phyloP scores from a whole-genome alignment of 2,797 vertebrate genomes.

The Psittacula echo region DNA sequence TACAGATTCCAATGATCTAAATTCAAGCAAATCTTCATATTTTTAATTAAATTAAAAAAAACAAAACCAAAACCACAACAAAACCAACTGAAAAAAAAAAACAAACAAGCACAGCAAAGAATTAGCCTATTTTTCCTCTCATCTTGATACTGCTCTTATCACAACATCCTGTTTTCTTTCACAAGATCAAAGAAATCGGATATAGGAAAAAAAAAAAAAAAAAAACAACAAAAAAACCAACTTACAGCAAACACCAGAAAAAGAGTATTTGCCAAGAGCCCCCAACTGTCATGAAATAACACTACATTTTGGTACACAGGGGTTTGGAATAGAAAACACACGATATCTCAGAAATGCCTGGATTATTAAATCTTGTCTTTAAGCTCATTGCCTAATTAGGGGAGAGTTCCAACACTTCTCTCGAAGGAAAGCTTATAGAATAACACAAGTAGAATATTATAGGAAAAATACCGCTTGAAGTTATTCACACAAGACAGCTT shows the following conservation, averaged over 20 bases:
- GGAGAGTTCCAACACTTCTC: not conserved
- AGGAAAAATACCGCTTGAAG: not conserved
- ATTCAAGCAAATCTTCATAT: not conserved
- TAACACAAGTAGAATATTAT: not conserved
- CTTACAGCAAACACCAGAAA: not conserved
- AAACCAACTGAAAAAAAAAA: not conserved
- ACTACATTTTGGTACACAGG: not conserved
- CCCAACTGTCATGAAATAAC: not conserved
- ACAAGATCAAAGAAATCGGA: not conserved
- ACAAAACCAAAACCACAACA: not conserved
- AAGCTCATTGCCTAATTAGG: not conserved
- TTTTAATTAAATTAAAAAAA: not conserved
- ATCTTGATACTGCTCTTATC: not conserved
- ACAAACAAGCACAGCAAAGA: not conserved
- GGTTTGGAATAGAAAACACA: not conserved
- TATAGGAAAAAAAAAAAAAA: not conserved
- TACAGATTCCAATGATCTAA: not conserved
- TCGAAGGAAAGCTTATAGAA: not conserved
- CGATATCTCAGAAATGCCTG: not conserved
- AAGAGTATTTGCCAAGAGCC: not conserved
- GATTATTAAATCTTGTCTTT: not conserved
- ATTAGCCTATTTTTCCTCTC: not conserved
- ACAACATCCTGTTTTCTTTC: constrained; percentile 14
- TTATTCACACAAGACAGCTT: not conserved
- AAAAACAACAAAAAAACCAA: not conserved